Base-by-base conservation (phyloP, 1,140 invertebrate genomes). In the Bombus cullumanus region DNA sequence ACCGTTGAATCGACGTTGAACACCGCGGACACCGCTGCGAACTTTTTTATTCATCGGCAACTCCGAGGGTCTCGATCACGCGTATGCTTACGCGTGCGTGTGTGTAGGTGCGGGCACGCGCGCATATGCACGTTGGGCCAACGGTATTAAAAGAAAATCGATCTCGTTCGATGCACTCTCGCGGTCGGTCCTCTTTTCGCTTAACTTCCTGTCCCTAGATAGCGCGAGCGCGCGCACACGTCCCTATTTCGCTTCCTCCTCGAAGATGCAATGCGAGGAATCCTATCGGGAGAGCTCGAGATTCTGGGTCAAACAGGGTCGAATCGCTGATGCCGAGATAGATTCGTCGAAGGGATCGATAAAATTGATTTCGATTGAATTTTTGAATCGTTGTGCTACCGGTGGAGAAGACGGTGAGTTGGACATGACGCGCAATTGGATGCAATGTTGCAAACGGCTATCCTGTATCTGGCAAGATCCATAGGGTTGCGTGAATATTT, bases 221-320 rank as follows among this genome's bases (percentile, higher is more conserved):
- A 39, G 37, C 75, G 15, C 62, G 64, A 59, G 37, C 64, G 15
- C 39, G 18, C 74, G 71, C 34, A 22, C 47, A 53, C 4, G 34
- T 34, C 41, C 57, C 64, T 39, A 31, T 3, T 25, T 37, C 53
- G 64, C 15, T 13, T 18, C 3, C 8, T 64, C 62, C 43, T 69
- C 28, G n/a, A 47, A 43, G 66, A 62, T 79, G 88, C 88, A 86
- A 88, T 81, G 77, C 83, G 34, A 59, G 76, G 84, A 89, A 89
- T 89, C 39, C 84, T 89, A 86, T 89, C 71, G 83, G 81, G 84
- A 86, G 84, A 88, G 88, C 86, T 86, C 64, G 86, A 83, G 85
- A 89, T 88, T 89, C 78, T 88, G 69, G 75, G 78, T 88, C 83
- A 85, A 22, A 28, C 41, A 47, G 73, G 39, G n/a, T 39, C 41